Evolutionary conservation across 2,888 invertebrate genomes (phyloP), one percentile per base, ranked within the genome.

Genomic region (Reticulitermes lucifugus): DNA sequence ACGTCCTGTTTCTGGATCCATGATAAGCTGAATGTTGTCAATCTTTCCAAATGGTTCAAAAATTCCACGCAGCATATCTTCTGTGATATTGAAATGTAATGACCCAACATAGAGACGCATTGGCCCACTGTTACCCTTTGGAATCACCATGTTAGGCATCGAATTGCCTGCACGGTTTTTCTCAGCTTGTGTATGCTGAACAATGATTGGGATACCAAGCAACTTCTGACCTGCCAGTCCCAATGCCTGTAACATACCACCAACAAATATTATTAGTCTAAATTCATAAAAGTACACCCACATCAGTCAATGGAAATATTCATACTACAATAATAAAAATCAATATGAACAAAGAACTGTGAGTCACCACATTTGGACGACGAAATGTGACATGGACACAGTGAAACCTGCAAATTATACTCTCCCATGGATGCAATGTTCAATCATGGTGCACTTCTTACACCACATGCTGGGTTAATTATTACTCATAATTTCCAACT

Each of bases 21-120:
- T 97, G 91, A 99, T 98, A 60, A 99, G 92, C 91, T 99, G 98
- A 89, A 98, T 98, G 88, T 95, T 96, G 90, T 98, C 98, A 88
- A 98, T 98, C 92, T 98, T 98, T 73, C 99, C 99, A 92, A 99
- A 99, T 0, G 99, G 99, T 91, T 99, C 99, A 92, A 99, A 99
- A 88, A 99, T 99, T 46, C 98, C 98, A 85, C 96, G 92, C 85
- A 99, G 92, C 99, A 99, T 99, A 87, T 99, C 99, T 92, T 99
- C 99, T 12, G 98, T 98, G 88, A 99, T 99, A 91, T 99, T 99
- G 90, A 98, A 99, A 92, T 99, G 99, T 85, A 99, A 92, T 29
- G 99, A 99, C 55, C 99, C 99, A 84, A 99, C 98, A 92, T 99
- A 99, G 14, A 99, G 92, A 89, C 98, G 94, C 95, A 99, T 98